Evolutionary conservation across 2,113 vertebrate species (phyloP).

Genomic region (Crotalus tigris): DNA sequence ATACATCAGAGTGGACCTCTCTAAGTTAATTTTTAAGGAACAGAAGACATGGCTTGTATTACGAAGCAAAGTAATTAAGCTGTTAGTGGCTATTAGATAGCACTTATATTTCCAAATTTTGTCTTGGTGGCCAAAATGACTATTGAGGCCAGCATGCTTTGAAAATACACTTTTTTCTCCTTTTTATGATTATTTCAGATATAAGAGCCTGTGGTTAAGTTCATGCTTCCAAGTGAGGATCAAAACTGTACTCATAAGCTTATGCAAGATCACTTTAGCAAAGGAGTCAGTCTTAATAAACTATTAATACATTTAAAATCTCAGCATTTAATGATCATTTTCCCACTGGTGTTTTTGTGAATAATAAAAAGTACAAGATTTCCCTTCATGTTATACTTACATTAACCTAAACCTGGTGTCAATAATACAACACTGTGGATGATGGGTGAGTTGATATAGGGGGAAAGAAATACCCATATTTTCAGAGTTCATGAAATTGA

Average conservation of each 20-base stretch:
- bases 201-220: neutral
- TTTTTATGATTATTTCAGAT: constrained; percentile 8
- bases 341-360: neutral
- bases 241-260: neutral
- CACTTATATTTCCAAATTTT: neutral
- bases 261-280: neutral
- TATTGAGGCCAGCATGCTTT: neutral
- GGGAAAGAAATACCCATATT: neutral
- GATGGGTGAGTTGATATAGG: neutral
- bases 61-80: neutral
- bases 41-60: neutral
- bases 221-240: neutral
- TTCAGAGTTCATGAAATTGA: neutral
- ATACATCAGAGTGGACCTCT: neutral
- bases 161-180: neutral
- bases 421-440: neutral
- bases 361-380: neutral
- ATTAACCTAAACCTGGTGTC: neutral
- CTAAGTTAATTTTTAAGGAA: neutral
- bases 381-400: neutral
- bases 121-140: neutral
- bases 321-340: neutral
- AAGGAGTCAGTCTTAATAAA: neutral
- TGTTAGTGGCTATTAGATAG: neutral
- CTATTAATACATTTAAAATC: neutral